phyloP scores from a whole-genome alignment of 2,797 vertebrate genomes.

The Artibeus jamaicensis region DNA sequence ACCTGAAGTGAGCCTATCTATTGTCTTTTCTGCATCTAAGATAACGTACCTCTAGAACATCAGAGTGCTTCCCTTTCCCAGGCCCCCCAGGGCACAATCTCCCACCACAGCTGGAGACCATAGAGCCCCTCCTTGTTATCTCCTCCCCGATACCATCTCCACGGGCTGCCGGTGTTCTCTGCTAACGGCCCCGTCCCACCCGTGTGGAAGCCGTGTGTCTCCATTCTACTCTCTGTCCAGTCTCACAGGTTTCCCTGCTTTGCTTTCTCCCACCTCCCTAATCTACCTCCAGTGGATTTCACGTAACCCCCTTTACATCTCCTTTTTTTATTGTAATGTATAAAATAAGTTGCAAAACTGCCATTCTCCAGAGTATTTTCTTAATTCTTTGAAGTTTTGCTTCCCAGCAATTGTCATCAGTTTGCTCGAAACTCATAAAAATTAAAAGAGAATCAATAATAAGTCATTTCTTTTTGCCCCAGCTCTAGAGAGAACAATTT shows the following conservation, averaged over 20 bases:
- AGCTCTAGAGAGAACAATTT: neutral
- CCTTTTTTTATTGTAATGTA: neutral
- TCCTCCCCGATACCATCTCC: neutral
- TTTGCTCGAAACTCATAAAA: neutral
- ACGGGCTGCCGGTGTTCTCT: neutral
- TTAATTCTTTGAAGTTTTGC: neutral
- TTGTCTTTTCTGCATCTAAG: neutral
- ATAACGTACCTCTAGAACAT: neutral
- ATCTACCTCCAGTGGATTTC: neutral
- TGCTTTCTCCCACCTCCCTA: neutral
- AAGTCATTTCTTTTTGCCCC: conserved; percentile 12
- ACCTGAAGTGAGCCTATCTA: neutral
- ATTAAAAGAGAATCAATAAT: neutral
- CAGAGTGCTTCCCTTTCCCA: neutral
- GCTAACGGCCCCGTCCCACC: neutral
- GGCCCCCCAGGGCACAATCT: neutral
- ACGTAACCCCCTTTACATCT: neutral
- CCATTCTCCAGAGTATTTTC: neutral
- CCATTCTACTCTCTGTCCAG: neutral
- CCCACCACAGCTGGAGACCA: neutral
- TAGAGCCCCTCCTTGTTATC: neutral
- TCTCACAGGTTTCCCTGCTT: neutral
- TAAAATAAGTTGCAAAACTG: neutral
- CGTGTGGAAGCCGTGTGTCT: no score
- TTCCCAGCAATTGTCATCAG: neutral